phyloP scores from a whole-genome alignment of 2,797 vertebrate genomes.

The Danio tinwini region DNA sequence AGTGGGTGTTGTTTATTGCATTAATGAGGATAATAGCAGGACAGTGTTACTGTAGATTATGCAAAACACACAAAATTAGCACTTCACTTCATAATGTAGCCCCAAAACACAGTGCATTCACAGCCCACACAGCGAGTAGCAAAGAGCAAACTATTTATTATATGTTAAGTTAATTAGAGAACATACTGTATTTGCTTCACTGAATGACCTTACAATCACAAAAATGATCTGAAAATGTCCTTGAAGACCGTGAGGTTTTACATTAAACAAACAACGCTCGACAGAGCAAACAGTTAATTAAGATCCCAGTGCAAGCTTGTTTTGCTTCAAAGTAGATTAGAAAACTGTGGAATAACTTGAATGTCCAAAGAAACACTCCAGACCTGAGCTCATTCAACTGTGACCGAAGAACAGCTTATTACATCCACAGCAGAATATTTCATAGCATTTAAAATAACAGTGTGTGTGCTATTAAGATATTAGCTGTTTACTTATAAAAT shows the following conservation, averaged over 20 bases:
- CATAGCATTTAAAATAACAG: too few relatives aligned
- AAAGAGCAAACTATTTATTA: neutral
- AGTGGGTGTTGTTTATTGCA: neutral
- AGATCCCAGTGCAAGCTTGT: neutral
- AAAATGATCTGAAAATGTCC: neutral
- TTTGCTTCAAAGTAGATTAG: neutral
- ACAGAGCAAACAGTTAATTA: conserved; percentile 6
- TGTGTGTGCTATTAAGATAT: too few relatives aligned
- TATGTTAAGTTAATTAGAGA: conserved; percentile 4
- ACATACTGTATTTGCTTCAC: neutral
- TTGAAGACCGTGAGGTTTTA: neutral
- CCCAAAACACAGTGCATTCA: conserved; percentile 2
- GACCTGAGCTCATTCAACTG: neutral
- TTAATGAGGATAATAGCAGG: conserved; percentile 9
- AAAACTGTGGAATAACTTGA: neutral
- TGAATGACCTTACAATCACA: neutral
- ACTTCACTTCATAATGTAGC: conserved; percentile 22
- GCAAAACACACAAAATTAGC: conserved; percentile 6
- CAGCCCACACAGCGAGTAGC: neutral
- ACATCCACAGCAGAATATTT: neutral
- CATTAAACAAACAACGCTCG: neutral
- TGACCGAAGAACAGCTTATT: neutral
- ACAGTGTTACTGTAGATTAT: conserved; percentile 6
- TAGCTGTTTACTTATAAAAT: too few relatives aligned
- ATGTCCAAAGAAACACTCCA: neutral